Percentiles rank a stretch among this genome's conserved stretches.
phyloP scores from a whole-genome alignment of 2,888 invertebrate species.

The Orchestes rusci region DNA sequence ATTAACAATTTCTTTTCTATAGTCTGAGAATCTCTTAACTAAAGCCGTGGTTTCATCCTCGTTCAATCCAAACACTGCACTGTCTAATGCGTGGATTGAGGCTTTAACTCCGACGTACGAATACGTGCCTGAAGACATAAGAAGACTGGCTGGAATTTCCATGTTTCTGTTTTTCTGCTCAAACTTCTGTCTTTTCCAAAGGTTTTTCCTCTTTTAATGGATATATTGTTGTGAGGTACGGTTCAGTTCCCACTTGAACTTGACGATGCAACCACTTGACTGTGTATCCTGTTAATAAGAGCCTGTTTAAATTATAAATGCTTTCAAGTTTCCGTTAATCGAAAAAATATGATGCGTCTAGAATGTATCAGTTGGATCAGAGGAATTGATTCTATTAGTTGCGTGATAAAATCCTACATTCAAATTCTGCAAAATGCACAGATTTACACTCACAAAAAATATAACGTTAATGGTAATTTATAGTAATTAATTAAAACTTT shows the following conservation, averaged over 20 bases:
- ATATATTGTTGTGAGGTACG: slow-evolving; percentile 56
- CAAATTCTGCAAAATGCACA: too few relatives aligned
- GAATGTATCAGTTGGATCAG: too few relatives aligned
- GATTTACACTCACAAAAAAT: too few relatives aligned
- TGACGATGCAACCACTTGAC: slow-evolving; percentile 85
- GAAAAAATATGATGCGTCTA: too few relatives aligned
- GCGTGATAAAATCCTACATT: too few relatives aligned
- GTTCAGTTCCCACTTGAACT: slow-evolving; percentile 78
- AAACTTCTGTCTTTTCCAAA: slow-evolving; percentile 20
- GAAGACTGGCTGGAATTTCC: slow-evolving; percentile 43
- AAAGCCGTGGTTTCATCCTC: slow-evolving; percentile 63
- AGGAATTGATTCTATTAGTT: too few relatives aligned
- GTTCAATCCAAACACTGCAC: slow-evolving; percentile 69
- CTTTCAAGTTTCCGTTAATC: too few relatives aligned
- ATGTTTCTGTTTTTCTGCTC: slow-evolving; percentile 31
- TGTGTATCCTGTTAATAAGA: slow-evolving; percentile 62
- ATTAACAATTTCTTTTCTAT: slow-evolving; percentile 56
- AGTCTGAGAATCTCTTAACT: slow-evolving; percentile 60
- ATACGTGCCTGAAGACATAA: slow-evolving; percentile 49
- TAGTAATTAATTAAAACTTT: too few relatives aligned
- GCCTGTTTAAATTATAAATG: too few relatives aligned
- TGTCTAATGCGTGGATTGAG: slow-evolving; percentile 66
- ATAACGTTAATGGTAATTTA: too few relatives aligned
- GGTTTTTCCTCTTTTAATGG: slow-evolving; percentile 21
- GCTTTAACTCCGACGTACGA: slow-evolving; percentile 75